Percentiles rank a stretch among this genome's conserved stretches.
These are phyloP conservation scores for Periophthalmodon schlosseri DNA, from an alignment of 2,113 vertebrate genomes.

Conservation along the genomic window DNA sequence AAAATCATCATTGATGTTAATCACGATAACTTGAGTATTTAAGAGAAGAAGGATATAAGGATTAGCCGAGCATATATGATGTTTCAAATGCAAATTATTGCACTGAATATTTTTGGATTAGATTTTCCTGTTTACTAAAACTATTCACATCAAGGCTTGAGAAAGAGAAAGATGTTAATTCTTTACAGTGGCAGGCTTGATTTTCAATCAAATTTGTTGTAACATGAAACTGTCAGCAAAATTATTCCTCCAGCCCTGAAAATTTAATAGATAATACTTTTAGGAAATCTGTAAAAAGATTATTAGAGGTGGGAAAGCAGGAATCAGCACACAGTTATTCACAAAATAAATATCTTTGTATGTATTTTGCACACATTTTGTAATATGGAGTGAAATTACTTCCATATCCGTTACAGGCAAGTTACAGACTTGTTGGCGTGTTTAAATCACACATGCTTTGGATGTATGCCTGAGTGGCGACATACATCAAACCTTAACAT, in stretches of 20 bases:
- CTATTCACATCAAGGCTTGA: background rate
- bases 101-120: background rate
- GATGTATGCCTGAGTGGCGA: conserved; percentile 49
- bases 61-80: background rate
- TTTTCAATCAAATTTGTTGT: background rate
- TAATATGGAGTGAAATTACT: conserved; percentile 45
- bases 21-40: conserved; percentile 19
- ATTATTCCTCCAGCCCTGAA: conserved; percentile 1
- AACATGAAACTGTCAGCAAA: background rate
- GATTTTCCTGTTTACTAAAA: background rate
- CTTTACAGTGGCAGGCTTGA: background rate
- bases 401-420: conserved; percentile 25
- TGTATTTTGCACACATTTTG: conserved; percentile 20
- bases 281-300: conserved; percentile 1
- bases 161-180: background rate
- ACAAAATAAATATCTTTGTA: conserved; percentile 32
- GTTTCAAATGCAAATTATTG: background rate
- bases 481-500: conserved; percentile 36
- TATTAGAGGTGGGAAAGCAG: background rate
- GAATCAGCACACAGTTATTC: conserved; percentile 17
- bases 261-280: background rate
- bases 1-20: conserved; percentile 63
- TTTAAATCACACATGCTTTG: conserved; percentile 35
- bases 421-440: conserved; percentile 52
- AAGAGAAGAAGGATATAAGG: background rate